phyloP scores from a whole-genome alignment of 2,113 vertebrate genomes.

The Sander vitreus region DNA sequence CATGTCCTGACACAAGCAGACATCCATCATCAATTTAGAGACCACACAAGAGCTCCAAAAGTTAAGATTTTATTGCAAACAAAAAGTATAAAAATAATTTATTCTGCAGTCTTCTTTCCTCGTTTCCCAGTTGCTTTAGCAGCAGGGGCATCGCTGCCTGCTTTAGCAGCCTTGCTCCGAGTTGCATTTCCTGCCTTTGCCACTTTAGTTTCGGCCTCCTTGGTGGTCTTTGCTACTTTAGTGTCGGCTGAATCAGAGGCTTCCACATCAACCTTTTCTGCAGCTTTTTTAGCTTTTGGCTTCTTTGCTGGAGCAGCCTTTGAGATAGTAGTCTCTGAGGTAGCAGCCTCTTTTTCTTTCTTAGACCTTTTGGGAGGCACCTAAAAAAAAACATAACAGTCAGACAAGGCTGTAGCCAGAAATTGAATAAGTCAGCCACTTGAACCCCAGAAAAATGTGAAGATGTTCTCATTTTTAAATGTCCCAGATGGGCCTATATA shows the following conservation, averaged over 20 bases:
- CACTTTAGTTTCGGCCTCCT: neutral
- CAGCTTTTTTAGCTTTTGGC: slow-evolving; percentile 73
- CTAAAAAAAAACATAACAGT: no score
- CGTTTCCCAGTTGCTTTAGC: slow-evolving; percentile 59
- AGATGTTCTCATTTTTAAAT: no score
- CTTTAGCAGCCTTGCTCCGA: slow-evolving; percentile 42
- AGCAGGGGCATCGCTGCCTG: neutral
- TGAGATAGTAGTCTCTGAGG: slow-evolving; percentile 20
- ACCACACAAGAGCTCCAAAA: neutral
- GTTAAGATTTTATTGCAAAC: slow-evolving; percentile 58
- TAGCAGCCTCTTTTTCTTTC: neutral
- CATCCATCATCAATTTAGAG: neutral
- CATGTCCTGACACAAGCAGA: neutral
- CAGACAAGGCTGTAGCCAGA: no score
- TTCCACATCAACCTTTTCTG: neutral
- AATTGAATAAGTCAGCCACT: no score
- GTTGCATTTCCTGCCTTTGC: neutral
- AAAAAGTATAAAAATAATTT: slow-evolving; percentile 25
- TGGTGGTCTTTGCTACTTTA: slow-evolving; percentile 46
- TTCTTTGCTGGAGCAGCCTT: slow-evolving; percentile 78
- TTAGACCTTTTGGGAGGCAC: slow-evolving; percentile 47
- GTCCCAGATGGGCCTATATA: no score
- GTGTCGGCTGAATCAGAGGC: slow-evolving; percentile 21
- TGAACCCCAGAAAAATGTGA: no score
- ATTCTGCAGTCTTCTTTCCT: slow-evolving; percentile 60